Evolutionary conservation across 1,140 invertebrate species (phyloP).

Genomic region (Gryon sp.): DNA sequence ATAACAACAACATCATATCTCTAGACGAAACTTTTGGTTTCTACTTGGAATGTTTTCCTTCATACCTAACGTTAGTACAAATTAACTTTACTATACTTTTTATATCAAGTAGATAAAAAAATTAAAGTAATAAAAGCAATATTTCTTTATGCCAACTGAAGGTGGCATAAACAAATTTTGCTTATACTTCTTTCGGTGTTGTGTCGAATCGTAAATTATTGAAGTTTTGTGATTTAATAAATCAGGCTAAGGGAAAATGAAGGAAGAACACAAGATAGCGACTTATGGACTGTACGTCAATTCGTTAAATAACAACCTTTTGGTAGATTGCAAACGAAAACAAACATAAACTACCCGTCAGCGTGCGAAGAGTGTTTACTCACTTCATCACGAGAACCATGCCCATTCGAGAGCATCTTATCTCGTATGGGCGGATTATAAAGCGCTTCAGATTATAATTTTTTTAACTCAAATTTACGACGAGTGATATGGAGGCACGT

Average conservation of each 20-base stretch:
- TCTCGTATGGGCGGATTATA: slow-evolving; percentile 70
- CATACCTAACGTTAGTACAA: slow-evolving; percentile 8
- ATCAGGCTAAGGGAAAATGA: slow-evolving; percentile 35
- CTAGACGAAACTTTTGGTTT: neutral
- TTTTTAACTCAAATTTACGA: slow-evolving; percentile 52
- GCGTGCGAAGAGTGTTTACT: slow-evolving; percentile 66
- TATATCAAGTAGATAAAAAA: too few relatives aligned
- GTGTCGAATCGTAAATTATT: slow-evolving; percentile 19
- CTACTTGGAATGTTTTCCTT: neutral
- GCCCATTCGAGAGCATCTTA: slow-evolving; percentile 66
- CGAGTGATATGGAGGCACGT: slow-evolving; percentile 28
- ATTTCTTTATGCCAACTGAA: slow-evolving; percentile 4
- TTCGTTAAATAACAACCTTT: slow-evolving; percentile 63
- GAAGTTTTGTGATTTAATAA: slow-evolving; percentile 47
- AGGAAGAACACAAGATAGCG: slow-evolving; percentile 44
- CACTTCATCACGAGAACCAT: slow-evolving; percentile 52
- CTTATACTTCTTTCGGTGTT: slow-evolving; percentile 12
- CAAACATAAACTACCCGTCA: slow-evolving; percentile 61
- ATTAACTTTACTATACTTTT: too few relatives aligned
- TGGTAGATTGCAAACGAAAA: slow-evolving; percentile 43
- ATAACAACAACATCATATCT: slow-evolving; percentile 15
- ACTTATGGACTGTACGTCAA: slow-evolving; percentile 35
- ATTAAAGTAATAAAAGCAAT: too few relatives aligned
- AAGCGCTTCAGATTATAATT: slow-evolving; percentile 66
- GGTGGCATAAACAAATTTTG: slow-evolving; percentile 11